Conservation (phyloP, 2,888 invertebrate genomes). For the Oeneis ivallda region DNA sequence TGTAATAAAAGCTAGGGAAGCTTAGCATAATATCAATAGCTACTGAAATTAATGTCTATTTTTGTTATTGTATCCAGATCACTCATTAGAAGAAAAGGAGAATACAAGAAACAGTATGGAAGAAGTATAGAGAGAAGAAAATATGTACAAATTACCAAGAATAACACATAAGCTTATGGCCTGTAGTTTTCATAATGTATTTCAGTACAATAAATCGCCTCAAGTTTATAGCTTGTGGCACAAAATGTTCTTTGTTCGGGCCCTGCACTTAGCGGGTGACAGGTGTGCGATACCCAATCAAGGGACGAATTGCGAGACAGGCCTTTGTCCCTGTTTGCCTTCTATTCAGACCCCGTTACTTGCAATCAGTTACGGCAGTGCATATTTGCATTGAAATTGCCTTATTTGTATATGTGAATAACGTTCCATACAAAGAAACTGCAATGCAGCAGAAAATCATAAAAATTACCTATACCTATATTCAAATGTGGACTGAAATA, state of each 20-base stretch:
- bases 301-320: constrained; percentile 66
- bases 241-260: constrained; percentile 63
- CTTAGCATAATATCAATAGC: too few relatives aligned
- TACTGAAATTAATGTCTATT: too few relatives aligned
- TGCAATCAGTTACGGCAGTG: constrained; percentile 22
- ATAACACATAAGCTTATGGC: background rate
- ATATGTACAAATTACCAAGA: too few relatives aligned
- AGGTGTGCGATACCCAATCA: constrained; percentile 76
- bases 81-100: too few relatives aligned
- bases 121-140: too few relatives aligned
- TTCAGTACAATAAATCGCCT: constrained; percentile 1
- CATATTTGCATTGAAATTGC: constrained; percentile 21
- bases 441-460: background rate
- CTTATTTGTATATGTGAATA: constrained; percentile 8
- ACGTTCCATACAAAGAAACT: background rate
- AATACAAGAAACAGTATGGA: too few relatives aligned
- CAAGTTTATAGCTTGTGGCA: constrained; percentile 40
- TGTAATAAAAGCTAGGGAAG: too few relatives aligned
- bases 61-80: too few relatives aligned
- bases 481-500: too few relatives aligned
- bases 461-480: too few relatives aligned
- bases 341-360: constrained; percentile 38
- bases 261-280: constrained; percentile 65
- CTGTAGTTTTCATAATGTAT: background rate
- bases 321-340: constrained; percentile 70